Evolutionary conservation across 2,888 invertebrate species (phyloP), one percentile per base, ranked within the genome.

Genomic region (Unio delphinus): DNA sequence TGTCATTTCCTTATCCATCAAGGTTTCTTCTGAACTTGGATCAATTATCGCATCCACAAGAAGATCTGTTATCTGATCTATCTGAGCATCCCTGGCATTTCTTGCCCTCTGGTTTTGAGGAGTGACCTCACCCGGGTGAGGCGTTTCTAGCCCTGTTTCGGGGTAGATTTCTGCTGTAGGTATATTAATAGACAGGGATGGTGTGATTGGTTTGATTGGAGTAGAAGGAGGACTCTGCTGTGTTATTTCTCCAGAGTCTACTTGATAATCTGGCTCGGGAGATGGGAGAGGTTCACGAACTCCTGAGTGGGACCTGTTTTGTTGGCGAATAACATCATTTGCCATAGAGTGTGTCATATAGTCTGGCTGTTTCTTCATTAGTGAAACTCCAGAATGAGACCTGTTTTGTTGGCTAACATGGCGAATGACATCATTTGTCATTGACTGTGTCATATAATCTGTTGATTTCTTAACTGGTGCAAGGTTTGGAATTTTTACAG

Each of bases 81-180:
- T 81, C 63, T 83, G 81, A 64, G 77, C 78, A 67, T 83, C 78
- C 18, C 76, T 73, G 74, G 70, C 82, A 69, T 67, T 73, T 69
- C 70, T 76, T 61, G 78, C 81, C 55, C 80, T 67, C 71, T 73
- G 73, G 70, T 73, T 70, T 55, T 68, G 67, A 28, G 70, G 74
- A 15, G 76, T 70, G 15, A 67, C 61, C 26, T 73, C 76, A 61
- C 67, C 67, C 57, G 65, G 67, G 34, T 67, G 69, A 18, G 76
- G 76, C 7, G 81, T 82, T 58, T 82, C 83, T 20, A 79, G 61
- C 28, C 79, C 83, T 7, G 79, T 74, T 55, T 83, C 84, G 34
- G 82, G 79, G 67, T 80, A 75, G n/a, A 76, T 75, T 61, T 83
- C 85, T 11, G 80, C 86, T 55, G 86, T 86, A 8, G 86, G 86